Evolutionary conservation across 2,113 vertebrate species (phyloP), one percentile per base, ranked within the genome.

Genomic region (Hystrix brachyura): DNA sequence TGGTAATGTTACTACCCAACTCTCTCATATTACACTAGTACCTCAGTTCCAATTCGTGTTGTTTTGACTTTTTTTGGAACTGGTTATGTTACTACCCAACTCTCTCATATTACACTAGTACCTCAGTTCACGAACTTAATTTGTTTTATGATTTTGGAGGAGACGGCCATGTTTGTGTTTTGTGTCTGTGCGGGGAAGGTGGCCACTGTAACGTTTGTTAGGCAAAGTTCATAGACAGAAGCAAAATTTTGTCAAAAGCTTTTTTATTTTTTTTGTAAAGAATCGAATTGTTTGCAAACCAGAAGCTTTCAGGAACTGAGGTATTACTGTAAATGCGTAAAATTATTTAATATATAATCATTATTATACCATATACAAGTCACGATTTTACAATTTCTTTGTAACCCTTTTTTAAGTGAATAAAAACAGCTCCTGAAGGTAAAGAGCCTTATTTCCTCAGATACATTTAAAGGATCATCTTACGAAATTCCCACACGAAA

Each of bases 341-440:
- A 60, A 83, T 65, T 67, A 81, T 48, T 90, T 74, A 72, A 53
- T 59, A 29, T 80, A n/a, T 62, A 29, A 60, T 91, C 32, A 23
- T 89, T 92, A 32, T 88, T 34, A 91, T 67, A 38, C 27, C 43
- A 3, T 27, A 62, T 27, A 17, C 32, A 76, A 86, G 55, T 53
- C 80, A 53, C 48, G 8, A 51, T 72, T 60, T 83, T n/a, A 38
- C 14, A 72, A 78, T 76, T 5, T 76, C 18, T 85, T 62, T 27
- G 19, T 79, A 32, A 64, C 60, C 19, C 25, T 62, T 87, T 95
- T 17, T 13, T 60, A 83, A 91, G 60, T 86, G n/a, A 10, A 64
- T 96, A 12, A 79, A 57, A 69, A 93, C 4, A 72, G 43, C 69
- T 92, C 88, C 84, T 94, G 43, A 76, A 87, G 80, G 18, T 13